A percentile compares a stretch with the other conserved stretches of the same genome.
Conservation (phyloP, 2,888 invertebrate species). For the Drosophila fungiperda region DNA sequence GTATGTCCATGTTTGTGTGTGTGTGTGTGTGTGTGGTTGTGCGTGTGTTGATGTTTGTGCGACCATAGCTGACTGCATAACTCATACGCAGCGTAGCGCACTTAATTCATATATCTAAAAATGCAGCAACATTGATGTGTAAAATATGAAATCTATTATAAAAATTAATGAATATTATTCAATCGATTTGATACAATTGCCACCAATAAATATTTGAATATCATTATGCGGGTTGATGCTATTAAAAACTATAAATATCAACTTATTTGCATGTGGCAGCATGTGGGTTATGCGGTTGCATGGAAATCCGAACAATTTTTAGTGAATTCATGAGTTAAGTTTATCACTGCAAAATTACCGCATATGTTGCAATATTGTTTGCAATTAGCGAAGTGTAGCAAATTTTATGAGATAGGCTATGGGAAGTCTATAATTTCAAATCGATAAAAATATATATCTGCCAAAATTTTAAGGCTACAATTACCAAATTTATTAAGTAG, state of each 20-base stretch:
- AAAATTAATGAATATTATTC: conserved; percentile 10
- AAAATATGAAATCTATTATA: conserved; percentile 38
- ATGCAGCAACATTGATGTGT: conserved; percentile 40
- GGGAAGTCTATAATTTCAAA: too few species aligned
- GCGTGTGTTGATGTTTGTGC: background rate
- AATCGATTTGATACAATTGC: conserved; percentile 8
- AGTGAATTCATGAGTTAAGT: background rate
- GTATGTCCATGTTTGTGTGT: background rate
- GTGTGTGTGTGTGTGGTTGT: conserved; percentile 11
- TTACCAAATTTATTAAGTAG: background rate
- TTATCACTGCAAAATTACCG: background rate
- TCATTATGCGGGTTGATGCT: conserved; percentile 22
- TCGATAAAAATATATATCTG: too few species aligned
- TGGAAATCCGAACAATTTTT: background rate
- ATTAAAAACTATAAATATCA: conserved; percentile 3
- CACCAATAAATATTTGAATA: conserved; percentile 38
- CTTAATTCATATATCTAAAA: conserved; percentile 57
- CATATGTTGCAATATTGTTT: background rate
- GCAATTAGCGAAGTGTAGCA: background rate
- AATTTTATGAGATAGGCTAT: background rate
- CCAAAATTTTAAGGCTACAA: too few species aligned
- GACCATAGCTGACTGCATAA: conserved; percentile 54
- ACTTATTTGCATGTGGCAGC: background rate
- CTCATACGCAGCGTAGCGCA: conserved; percentile 67
- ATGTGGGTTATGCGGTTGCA: conserved; percentile 13